Percentiles rank a stretch among this genome's conserved stretches.
phyloP scores from a whole-genome alignment of 2,797 vertebrate genomes.

The Furcifer pardalis region DNA sequence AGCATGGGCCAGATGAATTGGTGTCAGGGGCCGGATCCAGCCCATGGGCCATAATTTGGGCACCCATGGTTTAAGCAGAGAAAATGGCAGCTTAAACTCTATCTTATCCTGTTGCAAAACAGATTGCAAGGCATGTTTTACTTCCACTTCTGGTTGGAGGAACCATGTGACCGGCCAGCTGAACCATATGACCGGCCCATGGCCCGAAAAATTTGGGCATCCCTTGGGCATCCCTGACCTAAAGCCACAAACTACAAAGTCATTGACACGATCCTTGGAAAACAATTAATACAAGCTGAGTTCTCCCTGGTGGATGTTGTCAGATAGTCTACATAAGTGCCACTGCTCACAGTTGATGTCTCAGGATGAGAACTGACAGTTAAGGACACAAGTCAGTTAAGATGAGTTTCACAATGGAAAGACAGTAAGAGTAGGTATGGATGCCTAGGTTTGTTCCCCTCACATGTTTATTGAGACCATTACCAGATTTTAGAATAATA shows the following conservation, averaged over 20 bases:
- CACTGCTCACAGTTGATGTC: conserved; percentile 54
- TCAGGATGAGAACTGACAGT: conserved; percentile 32
- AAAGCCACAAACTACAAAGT: conserved; percentile 2
- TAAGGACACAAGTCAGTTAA: conserved; percentile 43
- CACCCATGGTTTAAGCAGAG: no score
- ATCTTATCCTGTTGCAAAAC: no score
- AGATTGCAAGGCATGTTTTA: no score
- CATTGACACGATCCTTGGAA: conserved; percentile 45
- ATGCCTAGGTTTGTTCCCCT: neutral
- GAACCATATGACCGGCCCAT: no score
- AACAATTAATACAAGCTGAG: conserved; percentile 43
- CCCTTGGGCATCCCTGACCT: no score
- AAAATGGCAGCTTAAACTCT: no score
- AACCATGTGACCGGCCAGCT: no score
- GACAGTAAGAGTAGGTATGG: neutral
- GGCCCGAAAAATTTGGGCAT: no score
- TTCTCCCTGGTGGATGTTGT: conserved; percentile 57
- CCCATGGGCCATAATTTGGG: no score
- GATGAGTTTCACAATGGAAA: conserved; percentile 21
- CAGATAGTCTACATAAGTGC: conserved; percentile 10
- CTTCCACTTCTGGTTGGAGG: no score
- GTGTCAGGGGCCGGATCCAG: no score
- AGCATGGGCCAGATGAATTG: no score
- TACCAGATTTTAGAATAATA: neutral
- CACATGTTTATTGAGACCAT: neutral